Percentiles rank a stretch among this genome's conserved stretches.
Conservation (phyloP, 2,888 invertebrate genomes). For the Philhelius pedissequus region DNA sequence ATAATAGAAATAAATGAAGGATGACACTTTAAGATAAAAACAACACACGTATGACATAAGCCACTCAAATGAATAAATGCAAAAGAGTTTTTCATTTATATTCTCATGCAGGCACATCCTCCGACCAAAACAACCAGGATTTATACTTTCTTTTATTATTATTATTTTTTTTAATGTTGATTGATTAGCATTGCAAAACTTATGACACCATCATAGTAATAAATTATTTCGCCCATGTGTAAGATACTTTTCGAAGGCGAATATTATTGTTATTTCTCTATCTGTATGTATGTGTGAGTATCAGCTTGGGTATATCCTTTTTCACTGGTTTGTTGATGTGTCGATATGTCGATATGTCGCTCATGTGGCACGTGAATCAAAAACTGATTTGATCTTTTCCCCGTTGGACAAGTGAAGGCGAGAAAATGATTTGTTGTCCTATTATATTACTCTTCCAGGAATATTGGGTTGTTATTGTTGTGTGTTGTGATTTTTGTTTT, state of each 20-base stretch:
- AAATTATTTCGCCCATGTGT: constrained; percentile 49
- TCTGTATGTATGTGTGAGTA: too few species aligned
- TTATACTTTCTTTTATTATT: background rate
- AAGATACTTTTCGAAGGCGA: constrained; percentile 6
- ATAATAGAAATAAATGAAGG: constrained; percentile 16
- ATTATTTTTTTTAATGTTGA: constrained; percentile 48
- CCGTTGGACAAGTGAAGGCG: constrained; percentile 41
- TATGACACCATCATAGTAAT: constrained; percentile 64
- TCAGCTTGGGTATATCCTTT: constrained; percentile 5
- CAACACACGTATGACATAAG: constrained; percentile 22
- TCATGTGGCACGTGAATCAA: background rate
- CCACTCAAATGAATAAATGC: constrained; percentile 40
- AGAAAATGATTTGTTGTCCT: constrained; percentile 63
- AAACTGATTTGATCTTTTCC: constrained; percentile 52
- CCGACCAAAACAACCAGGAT: background rate
- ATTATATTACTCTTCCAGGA: constrained; percentile 44
- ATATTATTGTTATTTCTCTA: constrained; percentile 31
- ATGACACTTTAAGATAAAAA: constrained; percentile 38
- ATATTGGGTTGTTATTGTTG: constrained; percentile 22
- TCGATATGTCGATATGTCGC: background rate
- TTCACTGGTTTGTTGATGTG: background rate
- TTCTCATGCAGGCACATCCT: background rate
- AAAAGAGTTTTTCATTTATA: constrained; percentile 34
- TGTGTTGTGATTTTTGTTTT: background rate
- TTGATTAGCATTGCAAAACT: constrained; percentile 67